Conservation (phyloP, 2,888 invertebrate species). For the Latrodectus elegans region DNA sequence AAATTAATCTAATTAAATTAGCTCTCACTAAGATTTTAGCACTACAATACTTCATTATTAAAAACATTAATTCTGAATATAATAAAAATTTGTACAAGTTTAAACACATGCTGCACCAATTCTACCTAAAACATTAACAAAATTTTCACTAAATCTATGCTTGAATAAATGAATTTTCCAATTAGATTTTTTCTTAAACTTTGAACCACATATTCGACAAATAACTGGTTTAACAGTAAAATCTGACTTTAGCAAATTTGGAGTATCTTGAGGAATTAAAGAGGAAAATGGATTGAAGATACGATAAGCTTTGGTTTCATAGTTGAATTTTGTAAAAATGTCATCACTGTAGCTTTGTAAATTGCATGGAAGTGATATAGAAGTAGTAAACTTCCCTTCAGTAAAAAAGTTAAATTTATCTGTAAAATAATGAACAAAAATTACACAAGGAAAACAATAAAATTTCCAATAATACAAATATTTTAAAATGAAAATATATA, state of each 20-base stretch:
- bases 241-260: background rate
- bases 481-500: too few species aligned
- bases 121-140: constrained; percentile 33
- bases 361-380: constrained; percentile 48
- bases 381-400: constrained; percentile 40
- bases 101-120: constrained; percentile 47
- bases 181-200: constrained; percentile 31
- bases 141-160: constrained; percentile 38
- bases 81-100: background rate
- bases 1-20: too few species aligned
- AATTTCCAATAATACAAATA: too few species aligned
- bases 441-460: background rate
- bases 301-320: constrained; percentile 10
- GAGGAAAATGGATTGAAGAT: background rate
- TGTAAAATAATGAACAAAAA: background rate
- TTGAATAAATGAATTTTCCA: constrained; percentile 32
- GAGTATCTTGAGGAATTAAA: constrained; percentile 5
- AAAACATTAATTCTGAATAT: too few species aligned
- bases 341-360: constrained; percentile 35
- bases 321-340: constrained; percentile 10
- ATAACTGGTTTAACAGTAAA: background rate
- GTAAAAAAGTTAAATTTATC: background rate
- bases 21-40: too few species aligned
- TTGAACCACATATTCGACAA: constrained; percentile 32
- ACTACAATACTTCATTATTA: too few species aligned